phyloP scores from a whole-genome alignment of 2,113 vertebrate genomes.

The Cryptotis parvus region DNA sequence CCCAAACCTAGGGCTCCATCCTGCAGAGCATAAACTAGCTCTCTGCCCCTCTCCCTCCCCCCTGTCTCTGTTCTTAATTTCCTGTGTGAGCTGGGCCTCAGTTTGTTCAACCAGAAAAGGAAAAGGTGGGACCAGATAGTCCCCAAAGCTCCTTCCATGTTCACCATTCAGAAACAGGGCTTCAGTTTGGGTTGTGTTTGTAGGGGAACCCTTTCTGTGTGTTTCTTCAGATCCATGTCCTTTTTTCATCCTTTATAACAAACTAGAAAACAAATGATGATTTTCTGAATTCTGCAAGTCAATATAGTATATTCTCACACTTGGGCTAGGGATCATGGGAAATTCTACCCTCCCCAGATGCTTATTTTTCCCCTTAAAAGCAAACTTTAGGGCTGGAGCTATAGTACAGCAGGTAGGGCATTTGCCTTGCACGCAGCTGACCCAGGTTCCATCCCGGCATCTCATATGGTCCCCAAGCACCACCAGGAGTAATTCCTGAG shows the following conservation, averaged over 20 bases:
- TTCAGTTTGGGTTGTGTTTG: too few species aligned
- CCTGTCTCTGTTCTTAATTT: not conserved
- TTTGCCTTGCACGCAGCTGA: too few species aligned
- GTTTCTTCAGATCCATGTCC: not conserved
- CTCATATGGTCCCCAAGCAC: too few species aligned
- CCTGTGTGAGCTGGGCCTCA: not conserved
- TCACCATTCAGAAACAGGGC: not conserved
- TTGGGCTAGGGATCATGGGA: not conserved
- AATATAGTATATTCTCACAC: not conserved
- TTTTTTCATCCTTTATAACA: not conserved
- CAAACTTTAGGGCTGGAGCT: too few species aligned
- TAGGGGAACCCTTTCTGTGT: too few species aligned
- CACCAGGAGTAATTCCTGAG: too few species aligned
- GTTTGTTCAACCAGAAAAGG: not conserved
- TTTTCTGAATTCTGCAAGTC: not conserved
- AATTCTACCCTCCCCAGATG: not conserved
- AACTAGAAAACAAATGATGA: not conserved
- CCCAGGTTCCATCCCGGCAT: too few species aligned
- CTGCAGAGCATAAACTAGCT: too few species aligned
- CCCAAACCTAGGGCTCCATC: too few species aligned
- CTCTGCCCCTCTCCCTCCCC: too few species aligned
- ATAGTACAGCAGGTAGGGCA: too few species aligned
- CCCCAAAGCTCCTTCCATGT: not conserved
- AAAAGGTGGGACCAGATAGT: not conserved
- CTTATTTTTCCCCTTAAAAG: too few species aligned